These are phyloP conservation scores for Bos indicus DNA, from an alignment of 2,113 vertebrate species.

Conservation along the genomic window DNA sequence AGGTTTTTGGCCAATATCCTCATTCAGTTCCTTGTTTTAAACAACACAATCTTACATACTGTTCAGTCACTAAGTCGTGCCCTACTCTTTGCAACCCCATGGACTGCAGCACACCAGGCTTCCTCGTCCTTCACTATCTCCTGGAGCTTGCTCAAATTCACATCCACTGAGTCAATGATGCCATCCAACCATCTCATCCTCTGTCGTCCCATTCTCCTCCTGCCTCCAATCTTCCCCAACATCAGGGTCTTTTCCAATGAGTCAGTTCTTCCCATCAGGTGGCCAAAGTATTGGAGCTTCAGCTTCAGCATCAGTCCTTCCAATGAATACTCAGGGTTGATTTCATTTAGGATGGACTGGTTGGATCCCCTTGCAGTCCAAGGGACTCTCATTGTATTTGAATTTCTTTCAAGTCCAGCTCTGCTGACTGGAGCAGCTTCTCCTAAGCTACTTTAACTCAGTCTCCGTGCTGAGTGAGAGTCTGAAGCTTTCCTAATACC, in stretches of 20 bases:
- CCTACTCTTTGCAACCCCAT: background rate
- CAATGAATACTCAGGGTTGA: background rate
- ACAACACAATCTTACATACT: background rate
- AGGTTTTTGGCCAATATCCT: slow-evolving; percentile 46
- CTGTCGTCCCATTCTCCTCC: background rate
- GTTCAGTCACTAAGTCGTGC: background rate
- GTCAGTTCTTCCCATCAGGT: background rate
- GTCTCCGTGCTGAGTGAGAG: background rate
- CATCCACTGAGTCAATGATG: background rate
- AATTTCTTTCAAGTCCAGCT: slow-evolving; percentile 42
- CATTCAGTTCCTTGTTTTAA: slow-evolving; percentile 23
- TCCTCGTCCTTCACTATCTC: background rate
- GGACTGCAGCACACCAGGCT: background rate
- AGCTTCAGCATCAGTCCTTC: background rate
- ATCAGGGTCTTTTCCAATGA: background rate
- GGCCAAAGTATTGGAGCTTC: background rate
- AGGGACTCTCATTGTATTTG: background rate
- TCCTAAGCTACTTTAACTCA: background rate
- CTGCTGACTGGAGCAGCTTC: background rate
- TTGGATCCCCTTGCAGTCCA: background rate
- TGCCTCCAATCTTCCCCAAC: background rate
- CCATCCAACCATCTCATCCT: background rate
- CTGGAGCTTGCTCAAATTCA: background rate
- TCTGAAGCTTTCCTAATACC: background rate
- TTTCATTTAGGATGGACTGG: background rate